These are phyloP conservation scores for Otolemur garnettii DNA, from an alignment of 2,113 vertebrate species.

Conservation along the genomic window DNA sequence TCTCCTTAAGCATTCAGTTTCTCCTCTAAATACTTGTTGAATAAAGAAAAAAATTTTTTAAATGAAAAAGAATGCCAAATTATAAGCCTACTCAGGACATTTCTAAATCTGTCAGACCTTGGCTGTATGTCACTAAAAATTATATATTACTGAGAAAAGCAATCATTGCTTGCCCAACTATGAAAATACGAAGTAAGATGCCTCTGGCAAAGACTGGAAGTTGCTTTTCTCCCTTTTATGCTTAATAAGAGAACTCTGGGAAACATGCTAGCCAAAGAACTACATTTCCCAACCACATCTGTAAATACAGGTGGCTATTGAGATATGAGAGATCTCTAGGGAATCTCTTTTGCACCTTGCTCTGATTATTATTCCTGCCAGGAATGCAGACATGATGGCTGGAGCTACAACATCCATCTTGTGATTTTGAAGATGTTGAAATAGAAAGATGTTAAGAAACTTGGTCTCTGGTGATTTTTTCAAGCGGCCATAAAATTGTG, in stretches of 20 bases:
- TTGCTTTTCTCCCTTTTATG: neutral
- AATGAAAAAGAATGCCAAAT: neutral
- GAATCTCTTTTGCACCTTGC: neutral
- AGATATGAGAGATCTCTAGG: neutral
- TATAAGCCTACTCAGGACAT: neutral
- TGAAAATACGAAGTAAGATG: constrained; percentile 37
- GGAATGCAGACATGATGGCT: constrained; percentile 7
- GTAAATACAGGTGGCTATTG: neutral
- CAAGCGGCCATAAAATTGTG: neutral
- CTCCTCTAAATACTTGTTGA: neutral
- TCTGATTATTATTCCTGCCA: neutral
- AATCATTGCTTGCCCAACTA: constrained; percentile 5
- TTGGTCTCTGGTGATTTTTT: constrained; percentile 8
- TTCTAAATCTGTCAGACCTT: neutral
- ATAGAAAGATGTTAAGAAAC: neutral
- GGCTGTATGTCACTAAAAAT: constrained; percentile 38
- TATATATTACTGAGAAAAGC: constrained; percentile 3
- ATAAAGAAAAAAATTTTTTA: neutral
- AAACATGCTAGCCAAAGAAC: neutral
- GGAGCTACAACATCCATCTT: neutral
- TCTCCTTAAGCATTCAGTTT: neutral
- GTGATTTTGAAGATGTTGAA: neutral
- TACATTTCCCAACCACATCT: neutral
- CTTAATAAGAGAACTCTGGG: constrained; percentile 34
- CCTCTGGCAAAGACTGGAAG: neutral